These are phyloP conservation scores for Cervus canadensis DNA, from an alignment of 2,113 vertebrate species.

Conservation along the genomic window DNA sequence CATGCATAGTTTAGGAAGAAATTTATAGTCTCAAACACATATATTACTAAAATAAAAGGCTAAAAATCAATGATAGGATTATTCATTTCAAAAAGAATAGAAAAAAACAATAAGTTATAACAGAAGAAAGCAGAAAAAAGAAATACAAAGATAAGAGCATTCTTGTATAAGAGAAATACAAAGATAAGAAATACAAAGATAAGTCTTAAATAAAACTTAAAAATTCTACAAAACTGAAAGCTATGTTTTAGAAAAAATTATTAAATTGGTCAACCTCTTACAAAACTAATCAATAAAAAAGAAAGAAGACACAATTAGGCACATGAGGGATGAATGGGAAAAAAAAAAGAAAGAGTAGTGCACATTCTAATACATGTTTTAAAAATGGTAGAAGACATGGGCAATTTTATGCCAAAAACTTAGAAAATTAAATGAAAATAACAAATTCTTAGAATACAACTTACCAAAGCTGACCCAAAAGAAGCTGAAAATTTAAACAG, in stretches of 20 bases:
- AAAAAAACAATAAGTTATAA: neutral
- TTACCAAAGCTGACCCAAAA: neutral
- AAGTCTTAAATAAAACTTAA: neutral
- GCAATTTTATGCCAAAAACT: neutral
- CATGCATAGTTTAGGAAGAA: neutral
- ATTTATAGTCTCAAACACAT: neutral
- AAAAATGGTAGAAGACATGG: neutral
- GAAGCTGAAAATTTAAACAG: neutral
- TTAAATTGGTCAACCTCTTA: neutral
- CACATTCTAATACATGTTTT: neutral
- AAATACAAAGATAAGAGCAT: neutral
- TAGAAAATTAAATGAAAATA: neutral
- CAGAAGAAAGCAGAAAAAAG: neutral
- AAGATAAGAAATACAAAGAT: neutral
- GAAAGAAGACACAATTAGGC: neutral
- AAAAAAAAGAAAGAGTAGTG: neutral
- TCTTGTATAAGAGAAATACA: neutral
- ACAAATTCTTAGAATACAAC: neutral
- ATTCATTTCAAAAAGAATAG: neutral
- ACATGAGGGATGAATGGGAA: neutral
- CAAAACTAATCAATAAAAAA: neutral
- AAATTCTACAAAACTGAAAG: neutral
- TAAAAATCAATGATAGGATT: slow-evolving; percentile 17
- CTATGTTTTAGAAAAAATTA: neutral
- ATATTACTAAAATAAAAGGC: slow-evolving; percentile 17